phyloP scores from a whole-genome alignment of 2,888 invertebrate genomes.

The Brassicogethes aeneus region DNA sequence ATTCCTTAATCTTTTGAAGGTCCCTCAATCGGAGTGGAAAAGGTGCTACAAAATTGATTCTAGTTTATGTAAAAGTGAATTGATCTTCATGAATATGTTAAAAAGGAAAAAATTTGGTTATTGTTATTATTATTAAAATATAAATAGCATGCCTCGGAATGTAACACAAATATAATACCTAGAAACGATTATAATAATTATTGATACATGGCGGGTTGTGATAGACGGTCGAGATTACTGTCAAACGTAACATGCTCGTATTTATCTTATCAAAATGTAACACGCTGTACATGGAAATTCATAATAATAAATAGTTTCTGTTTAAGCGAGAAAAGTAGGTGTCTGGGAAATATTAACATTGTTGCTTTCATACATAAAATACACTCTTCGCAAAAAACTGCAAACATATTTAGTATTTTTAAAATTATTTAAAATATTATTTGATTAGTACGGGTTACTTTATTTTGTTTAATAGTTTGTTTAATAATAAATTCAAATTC shows the following conservation, averaged over 20 bases:
- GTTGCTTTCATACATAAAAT: slow-evolving; percentile 14
- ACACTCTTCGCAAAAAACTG: background rate
- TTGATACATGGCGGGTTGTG: background rate
- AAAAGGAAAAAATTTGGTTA: too few species aligned
- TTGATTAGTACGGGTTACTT: too few species aligned
- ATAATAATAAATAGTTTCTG: background rate
- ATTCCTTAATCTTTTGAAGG: too few species aligned
- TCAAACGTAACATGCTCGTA: background rate
- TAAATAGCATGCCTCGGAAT: too few species aligned
- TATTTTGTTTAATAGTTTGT: background rate
- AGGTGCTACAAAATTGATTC: too few species aligned
- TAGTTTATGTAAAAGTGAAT: too few species aligned
- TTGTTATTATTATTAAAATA: too few species aligned
- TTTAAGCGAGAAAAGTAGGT: slow-evolving; percentile 27
- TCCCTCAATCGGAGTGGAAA: too few species aligned
- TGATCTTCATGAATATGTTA: too few species aligned
- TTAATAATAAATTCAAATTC: background rate
- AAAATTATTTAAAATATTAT: background rate
- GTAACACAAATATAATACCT: too few species aligned
- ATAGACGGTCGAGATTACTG: background rate
- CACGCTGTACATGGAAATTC: background rate
- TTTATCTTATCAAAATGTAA: background rate
- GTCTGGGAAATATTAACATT: slow-evolving; percentile 33
- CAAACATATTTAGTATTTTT: background rate
- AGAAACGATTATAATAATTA: background rate